Evolutionary conservation across 2,888 invertebrate genomes (phyloP).

Genomic region (Dynastes grantii): DNA sequence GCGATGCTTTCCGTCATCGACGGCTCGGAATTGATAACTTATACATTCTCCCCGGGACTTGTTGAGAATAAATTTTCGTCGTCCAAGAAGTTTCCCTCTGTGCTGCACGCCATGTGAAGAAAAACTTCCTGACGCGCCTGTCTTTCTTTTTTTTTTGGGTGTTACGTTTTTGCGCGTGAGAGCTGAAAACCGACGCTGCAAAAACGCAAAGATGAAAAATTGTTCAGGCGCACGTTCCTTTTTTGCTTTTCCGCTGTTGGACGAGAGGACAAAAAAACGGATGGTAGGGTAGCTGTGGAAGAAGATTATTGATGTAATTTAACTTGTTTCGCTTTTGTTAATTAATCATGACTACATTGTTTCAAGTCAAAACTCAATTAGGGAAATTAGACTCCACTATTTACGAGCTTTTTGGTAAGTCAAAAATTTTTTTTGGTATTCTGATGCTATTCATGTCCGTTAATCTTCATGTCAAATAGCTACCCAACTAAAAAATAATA

Average conservation of each 20-base stretch:
- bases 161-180: constrained; percentile 11
- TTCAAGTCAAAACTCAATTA: no score
- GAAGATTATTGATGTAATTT: no score
- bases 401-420: no score
- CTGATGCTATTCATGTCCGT: no score
- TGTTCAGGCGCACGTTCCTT: constrained; percentile 5
- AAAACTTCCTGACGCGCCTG: constrained; percentile 26
- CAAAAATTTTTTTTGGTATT: no score
- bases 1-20: constrained; percentile 27
- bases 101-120: neutral
- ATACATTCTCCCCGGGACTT: constrained; percentile 43
- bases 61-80: constrained; percentile 43
- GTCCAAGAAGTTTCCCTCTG: neutral
- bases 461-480: no score
- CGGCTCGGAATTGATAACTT: constrained; percentile 40
- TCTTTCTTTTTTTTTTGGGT: constrained; percentile 17
- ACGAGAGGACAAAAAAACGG: neutral
- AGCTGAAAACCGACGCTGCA: constrained; percentile 13
- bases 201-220: constrained; percentile 35
- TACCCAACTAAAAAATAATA: no score
- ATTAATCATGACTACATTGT: no score
- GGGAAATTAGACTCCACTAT: no score
- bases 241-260: neutral
- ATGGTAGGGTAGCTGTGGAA: no score
- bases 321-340: no score